phyloP scores from a whole-genome alignment of 1,140 invertebrate genomes.

The Galleria mellonella region DNA sequence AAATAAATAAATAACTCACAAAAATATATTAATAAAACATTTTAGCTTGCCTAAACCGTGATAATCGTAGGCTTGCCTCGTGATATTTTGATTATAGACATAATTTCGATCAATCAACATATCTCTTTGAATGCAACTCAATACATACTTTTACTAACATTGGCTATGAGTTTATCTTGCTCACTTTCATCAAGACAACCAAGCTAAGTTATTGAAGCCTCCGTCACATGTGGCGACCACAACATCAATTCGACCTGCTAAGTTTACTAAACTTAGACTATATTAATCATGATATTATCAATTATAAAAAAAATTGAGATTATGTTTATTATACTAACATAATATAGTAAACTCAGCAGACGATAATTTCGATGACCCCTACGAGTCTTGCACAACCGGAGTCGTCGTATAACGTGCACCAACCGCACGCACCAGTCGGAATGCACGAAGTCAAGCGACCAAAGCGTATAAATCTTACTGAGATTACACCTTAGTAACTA shows the following conservation, averaged over 20 bases:
- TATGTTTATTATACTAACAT: neutral
- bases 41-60: no score
- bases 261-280: neutral
- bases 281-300: neutral
- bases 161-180: constrained; percentile 43
- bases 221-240: constrained; percentile 4
- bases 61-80: no score
- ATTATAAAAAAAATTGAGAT: neutral
- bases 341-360: constrained; percentile 3
- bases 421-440: constrained; percentile 61
- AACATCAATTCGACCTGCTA: constrained; percentile 1
- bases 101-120: no score
- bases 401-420: neutral
- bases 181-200: constrained; percentile 36
- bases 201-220: constrained; percentile 20
- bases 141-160: no score
- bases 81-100: no score
- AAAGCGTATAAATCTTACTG: constrained; percentile 62
- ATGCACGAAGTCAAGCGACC: constrained; percentile 63
- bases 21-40: no score
- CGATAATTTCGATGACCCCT: constrained; percentile 3
- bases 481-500: constrained; percentile 52
- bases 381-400: constrained; percentile 10
- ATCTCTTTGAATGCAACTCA: no score
- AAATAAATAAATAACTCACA: constrained; percentile 10